Evolutionary conservation across 2,113 vertebrate species (phyloP).

Genomic region (Zootoca vivipara): DNA sequence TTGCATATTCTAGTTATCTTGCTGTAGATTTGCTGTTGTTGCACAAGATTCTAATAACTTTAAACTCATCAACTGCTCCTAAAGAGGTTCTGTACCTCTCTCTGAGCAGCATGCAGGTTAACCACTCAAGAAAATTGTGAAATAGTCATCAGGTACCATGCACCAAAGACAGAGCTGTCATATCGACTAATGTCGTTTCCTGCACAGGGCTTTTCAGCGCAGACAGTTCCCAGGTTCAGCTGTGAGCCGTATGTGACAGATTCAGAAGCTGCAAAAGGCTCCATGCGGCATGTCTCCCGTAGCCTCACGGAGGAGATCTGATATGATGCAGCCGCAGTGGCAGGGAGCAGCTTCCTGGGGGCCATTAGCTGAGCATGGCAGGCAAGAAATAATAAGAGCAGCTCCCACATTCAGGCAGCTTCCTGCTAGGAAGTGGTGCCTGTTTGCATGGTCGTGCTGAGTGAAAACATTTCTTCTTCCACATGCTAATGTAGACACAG

Average conservation of each 20-base stretch:
- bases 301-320: not conserved
- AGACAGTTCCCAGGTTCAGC: not conserved
- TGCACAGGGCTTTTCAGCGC: not conserved
- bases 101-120: not conserved
- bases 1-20: not conserved
- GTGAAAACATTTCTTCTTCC: not conserved
- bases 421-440: not conserved
- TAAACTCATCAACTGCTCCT: not conserved
- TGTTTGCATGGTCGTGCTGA: not conserved
- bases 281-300: too few species aligned
- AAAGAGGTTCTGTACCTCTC: not conserved
- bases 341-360: not conserved
- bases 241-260: too few species aligned
- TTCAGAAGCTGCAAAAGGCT: not conserved
- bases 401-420: not conserved
- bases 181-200: not conserved
- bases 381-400: not conserved
- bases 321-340: not conserved
- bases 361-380: not conserved
- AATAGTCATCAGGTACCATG: not conserved
- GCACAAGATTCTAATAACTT: not conserved
- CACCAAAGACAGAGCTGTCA: not conserved
- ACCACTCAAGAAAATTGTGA: not conserved
- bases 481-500: not conserved
- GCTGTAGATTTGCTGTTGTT: not conserved